Evolutionary conservation across 2,888 invertebrate genomes (phyloP), one percentile per base, ranked within the genome.

Genomic region (Hypomecis punctinalis): DNA sequence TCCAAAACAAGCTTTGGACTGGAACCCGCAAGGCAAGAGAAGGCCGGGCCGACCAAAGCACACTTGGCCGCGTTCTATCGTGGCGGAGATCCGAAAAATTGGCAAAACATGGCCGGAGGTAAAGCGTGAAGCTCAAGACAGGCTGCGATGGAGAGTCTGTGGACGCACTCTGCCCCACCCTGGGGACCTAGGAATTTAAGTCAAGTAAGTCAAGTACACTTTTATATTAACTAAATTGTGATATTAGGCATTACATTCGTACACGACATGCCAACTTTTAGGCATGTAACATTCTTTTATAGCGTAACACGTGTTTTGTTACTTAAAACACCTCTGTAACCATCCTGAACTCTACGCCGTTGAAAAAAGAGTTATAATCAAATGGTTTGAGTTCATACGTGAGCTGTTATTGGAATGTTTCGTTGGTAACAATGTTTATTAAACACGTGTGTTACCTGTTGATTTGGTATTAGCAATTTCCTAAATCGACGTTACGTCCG

Each of bases 391-490:
- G n/a, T n/a, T 10, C 5, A 23, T 2, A 51, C 13, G 13, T 7
- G 9, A 8, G 13, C 10, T 9, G 11, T 39, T 36, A 36, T 10
- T 39, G 36, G 36, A 7, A 8, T 39, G 7, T 13, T 51, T 48
- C n/a, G 35, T n/a, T 13, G 8, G 11, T 39, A 51, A 51, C 51
- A 51, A 39, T 51, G 51, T 51, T 51, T 51, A 51, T 39, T 51
- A 39, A 51, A 13, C 13, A 13, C 39, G 9, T 51, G 51, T 39
- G 47, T 49, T 49, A 49, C 49, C 36, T 49, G 49, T 36, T 13
- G 39, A 39, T 51, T 51, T 51, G 49, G 11, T 49, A 11, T 37
- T 49, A 37, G 11, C 37, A 37, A 36, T 37, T 49, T 37, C 10
- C 47, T 47, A 11, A 5, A 47, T 35, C 35, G 10, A 46, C 11